Percentiles rank a stretch among this genome's conserved stretches.
Conservation (phyloP, 2,113 vertebrate genomes). For the Labeo rohita region DNA sequence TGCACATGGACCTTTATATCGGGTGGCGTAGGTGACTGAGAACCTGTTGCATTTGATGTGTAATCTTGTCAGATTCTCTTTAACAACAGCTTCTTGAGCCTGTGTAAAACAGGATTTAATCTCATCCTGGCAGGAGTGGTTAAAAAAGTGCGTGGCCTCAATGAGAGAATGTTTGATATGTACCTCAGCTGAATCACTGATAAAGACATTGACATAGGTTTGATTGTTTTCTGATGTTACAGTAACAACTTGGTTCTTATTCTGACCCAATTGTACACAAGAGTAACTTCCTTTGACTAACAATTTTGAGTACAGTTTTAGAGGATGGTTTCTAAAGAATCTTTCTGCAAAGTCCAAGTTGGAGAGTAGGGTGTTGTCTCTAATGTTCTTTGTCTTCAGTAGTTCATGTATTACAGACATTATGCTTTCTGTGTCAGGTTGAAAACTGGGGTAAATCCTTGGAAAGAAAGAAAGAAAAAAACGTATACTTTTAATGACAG, state of each 20-base stretch:
- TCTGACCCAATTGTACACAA: conserved; percentile 26
- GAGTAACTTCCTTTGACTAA: conserved; percentile 1
- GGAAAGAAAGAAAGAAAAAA: neutral
- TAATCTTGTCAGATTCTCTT: neutral
- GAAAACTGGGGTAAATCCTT: neutral
- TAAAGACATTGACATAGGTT: neutral
- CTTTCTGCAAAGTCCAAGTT: conserved; percentile 43
- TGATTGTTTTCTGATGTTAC: conserved; percentile 3
- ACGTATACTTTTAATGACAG: neutral
- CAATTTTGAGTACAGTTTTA: neutral
- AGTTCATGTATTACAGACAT: conserved; percentile 31
- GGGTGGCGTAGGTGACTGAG: neutral
- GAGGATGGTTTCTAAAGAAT: conserved; percentile 15
- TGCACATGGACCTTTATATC: fast-evolving
- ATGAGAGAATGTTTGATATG: neutral
- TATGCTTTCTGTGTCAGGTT: conserved; percentile 14
- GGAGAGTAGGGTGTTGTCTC: conserved; percentile 26
- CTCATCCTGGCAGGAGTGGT: conserved; percentile 47
- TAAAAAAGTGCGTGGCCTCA: neutral
- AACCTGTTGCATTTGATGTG: conserved; percentile 49
- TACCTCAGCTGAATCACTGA: too few species aligned
- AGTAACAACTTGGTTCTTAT: neutral
- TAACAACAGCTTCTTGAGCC: neutral
- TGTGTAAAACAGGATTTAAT: conserved; percentile 21
- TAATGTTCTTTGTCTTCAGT: neutral